Percentiles rank a stretch among this genome's conserved stretches.
phyloP scores from a whole-genome alignment of 2,888 invertebrate species.

The Elgonia sp. region DNA sequence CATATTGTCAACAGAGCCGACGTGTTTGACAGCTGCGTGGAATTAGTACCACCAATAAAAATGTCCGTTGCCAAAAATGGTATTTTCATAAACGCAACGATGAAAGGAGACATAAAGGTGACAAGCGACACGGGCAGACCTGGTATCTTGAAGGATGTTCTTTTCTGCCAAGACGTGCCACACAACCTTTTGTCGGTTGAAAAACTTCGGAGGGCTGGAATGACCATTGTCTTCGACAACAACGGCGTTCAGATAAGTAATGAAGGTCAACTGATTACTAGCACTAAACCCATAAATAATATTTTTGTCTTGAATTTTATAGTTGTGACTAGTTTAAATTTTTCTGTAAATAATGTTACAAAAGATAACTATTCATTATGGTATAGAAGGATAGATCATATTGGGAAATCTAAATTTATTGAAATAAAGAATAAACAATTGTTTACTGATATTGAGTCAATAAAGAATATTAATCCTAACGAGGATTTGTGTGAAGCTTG shows the following conservation, averaged over 20 bases:
- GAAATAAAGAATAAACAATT: slow-evolving; percentile 70
- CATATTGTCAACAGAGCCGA: neutral
- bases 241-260: neutral
- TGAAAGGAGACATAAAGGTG: neutral
- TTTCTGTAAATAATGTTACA: neutral
- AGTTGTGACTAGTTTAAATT: neutral
- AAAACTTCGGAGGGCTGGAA: neutral
- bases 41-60: neutral
- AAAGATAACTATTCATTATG: neutral
- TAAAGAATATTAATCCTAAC: neutral
- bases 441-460: neutral
- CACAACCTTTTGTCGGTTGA: neutral
- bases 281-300: neutral
- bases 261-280: neutral
- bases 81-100: neutral
- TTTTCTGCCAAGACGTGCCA: neutral
- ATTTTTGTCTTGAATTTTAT: neutral
- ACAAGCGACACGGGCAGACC: neutral
- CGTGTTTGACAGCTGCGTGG: neutral
- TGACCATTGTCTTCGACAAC: neutral
- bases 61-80: neutral
- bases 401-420: neutral
- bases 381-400: neutral
- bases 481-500: slow-evolving; percentile 8
- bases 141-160: neutral